Evolutionary conservation across 1,140 invertebrate genomes (phyloP), one percentile per base, ranked within the genome.

Genomic region (Paracyclopina nana): DNA sequence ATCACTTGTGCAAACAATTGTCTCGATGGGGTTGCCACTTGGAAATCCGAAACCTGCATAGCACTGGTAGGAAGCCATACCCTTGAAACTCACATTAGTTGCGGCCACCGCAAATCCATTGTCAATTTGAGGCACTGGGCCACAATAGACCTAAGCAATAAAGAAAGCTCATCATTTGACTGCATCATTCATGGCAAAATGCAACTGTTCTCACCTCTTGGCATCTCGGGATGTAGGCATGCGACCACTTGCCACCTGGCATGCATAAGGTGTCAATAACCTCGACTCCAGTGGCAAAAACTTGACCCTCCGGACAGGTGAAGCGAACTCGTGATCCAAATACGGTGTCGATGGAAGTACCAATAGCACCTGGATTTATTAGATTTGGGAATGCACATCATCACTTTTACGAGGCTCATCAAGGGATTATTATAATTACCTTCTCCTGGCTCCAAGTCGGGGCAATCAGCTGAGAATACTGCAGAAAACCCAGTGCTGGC

Each of bases 91-190:
- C 2, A 95, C 88, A 63, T 94, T 95, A 0, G 83, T 81, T 1
- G 88, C 87, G 42, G 80, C 82, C 60, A 91, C 88, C 0, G 88
- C 92, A 62, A 92, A 94, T 41, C 90, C 90, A 62, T 94, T 96
- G 58, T 91, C 84, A 52, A 95, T 95, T 71, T 94, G 88, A 50
- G 90, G 90, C 22, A 95, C 88, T 27, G 88, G 86, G 46, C 87
- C 87, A 65, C 90, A 96, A 61, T 95, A 96, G 14, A 92, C 82
- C n/a, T n/a, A n/a, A n/a, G n/a, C n/a, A n/a, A n/a, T n/a, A n/a
- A n/a, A n/a, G n/a, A n/a, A n/a, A n/a, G n/a, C n/a, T n/a, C 71
- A 91, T 86, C 82, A 68, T 24, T 65, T 55, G 41, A 24, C n/a
- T 41, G 50, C 53, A 60, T 63, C n/a, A n/a, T n/a, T n/a, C n/a